Evolutionary conservation across 2,797 vertebrate species (phyloP).

Genomic region (Adrianichthys oophorus): DNA sequence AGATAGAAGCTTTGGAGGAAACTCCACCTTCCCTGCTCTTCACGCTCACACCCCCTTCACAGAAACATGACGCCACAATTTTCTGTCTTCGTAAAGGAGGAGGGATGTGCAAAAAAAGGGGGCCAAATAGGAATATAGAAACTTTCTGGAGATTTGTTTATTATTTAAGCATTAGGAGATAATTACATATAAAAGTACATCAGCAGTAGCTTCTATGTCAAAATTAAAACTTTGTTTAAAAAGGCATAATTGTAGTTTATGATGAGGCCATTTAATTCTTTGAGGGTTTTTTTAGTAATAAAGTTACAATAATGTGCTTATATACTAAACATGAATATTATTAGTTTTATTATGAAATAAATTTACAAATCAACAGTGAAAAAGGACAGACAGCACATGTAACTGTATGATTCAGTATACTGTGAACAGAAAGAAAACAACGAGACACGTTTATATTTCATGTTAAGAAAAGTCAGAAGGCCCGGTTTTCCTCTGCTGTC

Average conservation of each 20-base stretch:
- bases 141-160: constrained; percentile 38
- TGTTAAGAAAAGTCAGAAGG: constrained; percentile 57
- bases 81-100: neutral
- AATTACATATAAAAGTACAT: constrained; percentile 42
- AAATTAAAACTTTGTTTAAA: constrained; percentile 57
- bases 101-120: neutral
- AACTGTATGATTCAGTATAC: constrained; percentile 45
- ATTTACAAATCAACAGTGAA: constrained; percentile 67
- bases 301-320: constrained; percentile 44
- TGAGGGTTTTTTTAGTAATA: constrained; percentile 1
- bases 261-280: neutral
- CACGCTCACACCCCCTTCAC: constrained; percentile 38
- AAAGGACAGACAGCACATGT: constrained; percentile 33
- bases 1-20: constrained; percentile 14
- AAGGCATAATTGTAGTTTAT: constrained; percentile 69
- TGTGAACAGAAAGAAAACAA: constrained; percentile 29
- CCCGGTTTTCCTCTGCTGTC: neutral
- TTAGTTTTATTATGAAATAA: constrained; percentile 69
- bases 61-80: neutral
- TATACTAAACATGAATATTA: constrained; percentile 59
- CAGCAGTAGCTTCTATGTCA: constrained; percentile 34
- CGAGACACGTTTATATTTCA: constrained; percentile 7
- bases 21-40: constrained; percentile 34
- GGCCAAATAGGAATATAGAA: rapidly evolving
- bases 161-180: constrained; percentile 40